These are phyloP conservation scores for Cardinalis cardinalis DNA, from an alignment of 2,113 vertebrate genomes.

Conservation along the genomic window DNA sequence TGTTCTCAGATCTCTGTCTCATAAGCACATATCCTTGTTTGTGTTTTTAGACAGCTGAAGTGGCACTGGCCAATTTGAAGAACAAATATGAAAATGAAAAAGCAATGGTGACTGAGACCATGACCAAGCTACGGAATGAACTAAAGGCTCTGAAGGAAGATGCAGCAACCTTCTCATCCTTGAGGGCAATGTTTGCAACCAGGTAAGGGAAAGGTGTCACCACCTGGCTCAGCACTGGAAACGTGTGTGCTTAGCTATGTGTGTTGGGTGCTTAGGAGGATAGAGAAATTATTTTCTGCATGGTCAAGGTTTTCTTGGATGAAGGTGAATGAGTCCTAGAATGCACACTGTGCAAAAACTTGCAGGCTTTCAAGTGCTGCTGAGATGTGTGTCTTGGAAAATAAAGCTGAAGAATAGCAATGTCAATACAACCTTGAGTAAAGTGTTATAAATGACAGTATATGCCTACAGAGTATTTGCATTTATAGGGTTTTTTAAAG, in stretches of 20 bases:
- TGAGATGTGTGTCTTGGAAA: background rate
- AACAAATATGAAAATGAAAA: slow-evolving; percentile 99
- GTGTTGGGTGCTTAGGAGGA: background rate
- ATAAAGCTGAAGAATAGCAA: slow-evolving; percentile 16
- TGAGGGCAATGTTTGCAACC: slow-evolving; percentile 98
- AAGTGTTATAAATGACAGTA: slow-evolving; percentile 14
- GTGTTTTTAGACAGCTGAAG: slow-evolving; percentile 89
- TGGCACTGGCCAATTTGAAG: slow-evolving; percentile 93
- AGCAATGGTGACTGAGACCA: slow-evolving; percentile 95
- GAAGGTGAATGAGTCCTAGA: slow-evolving; percentile 9
- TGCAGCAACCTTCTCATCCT: slow-evolving; percentile 96
- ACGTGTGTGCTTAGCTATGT: background rate
- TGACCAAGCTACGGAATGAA: slow-evolving; percentile 97
- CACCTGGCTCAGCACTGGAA: background rate
- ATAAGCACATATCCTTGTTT: background rate
- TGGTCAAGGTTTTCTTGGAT: background rate
- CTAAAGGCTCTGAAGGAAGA: slow-evolving; percentile 98
- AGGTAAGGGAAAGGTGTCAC: slow-evolving; percentile 72
- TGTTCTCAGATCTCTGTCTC: background rate
- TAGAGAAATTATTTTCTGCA: background rate
- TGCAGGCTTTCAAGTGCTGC: background rate
- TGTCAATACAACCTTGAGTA: slow-evolving; percentile 24
- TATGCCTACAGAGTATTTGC: slow-evolving; percentile 20
- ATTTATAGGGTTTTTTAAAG: slow-evolving; percentile 43
- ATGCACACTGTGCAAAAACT: background rate